Percentiles rank a stretch among this genome's conserved stretches.
phyloP scores from a whole-genome alignment of 2,113 vertebrate species.

The Nyctibius bracteatus region DNA sequence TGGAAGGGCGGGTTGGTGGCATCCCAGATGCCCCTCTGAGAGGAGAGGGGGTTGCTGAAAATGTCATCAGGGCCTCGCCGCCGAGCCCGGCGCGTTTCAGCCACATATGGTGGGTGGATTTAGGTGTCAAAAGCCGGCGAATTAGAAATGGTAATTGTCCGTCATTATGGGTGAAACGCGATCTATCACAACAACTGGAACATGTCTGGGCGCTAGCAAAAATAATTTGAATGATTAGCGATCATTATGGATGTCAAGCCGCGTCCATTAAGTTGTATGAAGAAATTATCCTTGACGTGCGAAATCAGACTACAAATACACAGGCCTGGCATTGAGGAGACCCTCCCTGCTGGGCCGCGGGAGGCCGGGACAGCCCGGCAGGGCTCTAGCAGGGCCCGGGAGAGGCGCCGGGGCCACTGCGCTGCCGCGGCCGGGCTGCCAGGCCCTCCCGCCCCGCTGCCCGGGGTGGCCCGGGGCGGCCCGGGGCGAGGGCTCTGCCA shows the following conservation, averaged over 20 bases:
- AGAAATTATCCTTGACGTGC: slow-evolving; percentile 83
- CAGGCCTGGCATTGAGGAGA: slow-evolving; percentile 71
- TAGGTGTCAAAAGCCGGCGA: slow-evolving; percentile 80
- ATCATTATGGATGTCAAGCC: slow-evolving; percentile 83
- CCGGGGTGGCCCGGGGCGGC: background rate
- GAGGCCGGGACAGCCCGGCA: background rate
- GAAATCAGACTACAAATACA: slow-evolving; percentile 76
- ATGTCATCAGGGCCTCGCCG: background rate
- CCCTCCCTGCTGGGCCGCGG: background rate
- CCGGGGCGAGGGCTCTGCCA: background rate
- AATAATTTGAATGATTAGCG: slow-evolving; percentile 86
- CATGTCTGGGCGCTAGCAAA: slow-evolving; percentile 80
- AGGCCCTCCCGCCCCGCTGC: background rate
- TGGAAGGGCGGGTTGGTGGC: background rate
- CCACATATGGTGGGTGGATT: slow-evolving; percentile 81
- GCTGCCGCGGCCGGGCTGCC: background rate
- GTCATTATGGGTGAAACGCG: slow-evolving; percentile 84
- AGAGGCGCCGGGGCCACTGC: background rate
- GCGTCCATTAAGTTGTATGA: slow-evolving; percentile 80
- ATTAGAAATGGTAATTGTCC: slow-evolving; percentile 86
- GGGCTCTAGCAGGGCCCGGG: background rate
- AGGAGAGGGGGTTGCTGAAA: background rate
- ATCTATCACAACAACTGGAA: slow-evolving; percentile 88
- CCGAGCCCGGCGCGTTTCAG: slow-evolving; percentile 43
- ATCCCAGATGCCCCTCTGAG: background rate